A percentile compares a stretch with the other conserved stretches of the same genome.
phyloP scores from a whole-genome alignment of 2,888 invertebrate genomes.

The Phasia obesa region DNA sequence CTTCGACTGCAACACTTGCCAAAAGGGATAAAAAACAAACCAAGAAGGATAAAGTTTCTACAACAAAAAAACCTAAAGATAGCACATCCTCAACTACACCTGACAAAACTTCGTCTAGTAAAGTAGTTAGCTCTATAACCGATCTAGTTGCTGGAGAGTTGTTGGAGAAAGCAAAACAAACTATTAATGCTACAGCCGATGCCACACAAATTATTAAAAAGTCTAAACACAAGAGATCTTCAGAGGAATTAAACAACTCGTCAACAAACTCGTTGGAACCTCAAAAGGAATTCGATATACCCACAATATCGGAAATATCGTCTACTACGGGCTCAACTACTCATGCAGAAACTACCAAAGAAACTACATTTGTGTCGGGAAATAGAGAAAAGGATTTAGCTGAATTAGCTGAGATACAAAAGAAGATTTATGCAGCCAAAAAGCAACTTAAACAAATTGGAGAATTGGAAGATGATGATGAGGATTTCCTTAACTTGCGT shows the following conservation, averaged over 20 bases:
- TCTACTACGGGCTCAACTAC: slow-evolving; percentile 73
- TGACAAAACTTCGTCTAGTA: slow-evolving; percentile 48
- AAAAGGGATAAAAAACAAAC: slow-evolving; percentile 75
- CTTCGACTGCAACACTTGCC: slow-evolving; percentile 21
- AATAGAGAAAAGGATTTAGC: slow-evolving; percentile 82
- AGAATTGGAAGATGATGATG: slow-evolving; percentile 80
- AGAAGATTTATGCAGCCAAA: slow-evolving; percentile 85
- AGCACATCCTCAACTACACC: slow-evolving; percentile 61
- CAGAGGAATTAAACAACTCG: slow-evolving; percentile 60
- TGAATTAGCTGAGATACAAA: slow-evolving; percentile 85
- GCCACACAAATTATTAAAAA: slow-evolving; percentile 78
- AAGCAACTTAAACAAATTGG: slow-evolving; percentile 83
- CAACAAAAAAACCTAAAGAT: slow-evolving; percentile 72
- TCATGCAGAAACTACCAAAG: slow-evolving; percentile 38
- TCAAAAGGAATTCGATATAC: slow-evolving; percentile 83
- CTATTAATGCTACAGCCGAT: slow-evolving; percentile 75
- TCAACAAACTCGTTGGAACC: slow-evolving; percentile 71
- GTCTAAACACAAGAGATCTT: slow-evolving; percentile 74
- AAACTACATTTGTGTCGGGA: slow-evolving; percentile 60
- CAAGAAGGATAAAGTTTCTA: slow-evolving; percentile 73
- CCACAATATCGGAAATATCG: slow-evolving; percentile 82
- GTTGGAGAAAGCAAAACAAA: slow-evolving; percentile 82
- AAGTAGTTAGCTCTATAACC: slow-evolving; percentile 83
- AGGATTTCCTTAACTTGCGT: slow-evolving; percentile 86
- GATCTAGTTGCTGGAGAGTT: slow-evolving; percentile 87